Evolutionary conservation across 1,140 invertebrate genomes (phyloP).

Genomic region (Bombus soroeensis): DNA sequence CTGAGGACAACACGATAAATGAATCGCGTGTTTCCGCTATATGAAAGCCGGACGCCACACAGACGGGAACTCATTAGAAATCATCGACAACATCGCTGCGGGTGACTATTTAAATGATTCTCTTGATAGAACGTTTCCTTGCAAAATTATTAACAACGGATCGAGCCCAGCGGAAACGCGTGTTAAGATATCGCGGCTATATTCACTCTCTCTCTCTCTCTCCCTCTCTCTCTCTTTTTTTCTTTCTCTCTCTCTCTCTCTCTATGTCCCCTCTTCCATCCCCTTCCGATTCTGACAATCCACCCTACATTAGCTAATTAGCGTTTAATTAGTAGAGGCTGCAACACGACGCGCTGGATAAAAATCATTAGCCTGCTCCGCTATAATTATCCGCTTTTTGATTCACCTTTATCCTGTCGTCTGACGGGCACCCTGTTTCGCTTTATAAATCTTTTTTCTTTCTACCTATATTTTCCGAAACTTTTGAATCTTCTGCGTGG

Average conservation of each 20-base stretch:
- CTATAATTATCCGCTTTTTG: conserved; percentile 34
- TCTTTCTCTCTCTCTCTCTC: background rate
- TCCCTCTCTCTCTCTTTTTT: background rate
- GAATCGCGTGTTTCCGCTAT: conserved; percentile 52
- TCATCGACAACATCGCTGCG: conserved; percentile 51
- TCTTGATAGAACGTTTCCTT: conserved; percentile 53
- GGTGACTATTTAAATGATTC: conserved; percentile 55
- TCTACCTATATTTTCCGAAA: background rate
- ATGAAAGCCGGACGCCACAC: conserved; percentile 60
- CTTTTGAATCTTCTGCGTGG: background rate
- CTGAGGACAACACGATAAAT: background rate
- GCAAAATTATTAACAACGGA: conserved; percentile 48
- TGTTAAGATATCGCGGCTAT: conserved; percentile 10
- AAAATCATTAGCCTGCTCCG: background rate
- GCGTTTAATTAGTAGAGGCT: conserved; percentile 33
- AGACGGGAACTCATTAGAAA: conserved; percentile 62
- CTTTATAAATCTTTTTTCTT: too few relatives aligned
- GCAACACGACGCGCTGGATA: background rate
- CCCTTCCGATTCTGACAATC: background rate
- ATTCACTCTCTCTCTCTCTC: too few relatives aligned
- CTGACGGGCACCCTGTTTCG: background rate
- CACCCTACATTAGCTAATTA: conserved; percentile 10
- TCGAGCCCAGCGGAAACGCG: conserved; percentile 32
- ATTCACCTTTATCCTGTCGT: background rate
- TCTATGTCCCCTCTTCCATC: background rate